Conservation (phyloP, 2,113 vertebrate species). For the Sylvilagus bachmani region DNA sequence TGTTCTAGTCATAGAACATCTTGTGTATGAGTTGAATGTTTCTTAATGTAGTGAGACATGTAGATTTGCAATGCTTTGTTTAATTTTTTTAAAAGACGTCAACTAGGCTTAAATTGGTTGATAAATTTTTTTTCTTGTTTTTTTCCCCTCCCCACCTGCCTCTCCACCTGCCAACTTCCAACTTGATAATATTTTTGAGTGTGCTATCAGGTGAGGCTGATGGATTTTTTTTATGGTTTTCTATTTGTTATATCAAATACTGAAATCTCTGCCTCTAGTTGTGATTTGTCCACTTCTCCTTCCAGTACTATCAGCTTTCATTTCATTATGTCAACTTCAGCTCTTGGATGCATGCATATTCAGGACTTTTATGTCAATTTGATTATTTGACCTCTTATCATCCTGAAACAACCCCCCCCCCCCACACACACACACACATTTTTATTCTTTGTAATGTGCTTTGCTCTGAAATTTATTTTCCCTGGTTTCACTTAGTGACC, state of each 20-base stretch:
- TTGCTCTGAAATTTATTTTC: not conserved
- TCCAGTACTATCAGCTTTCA: not conserved
- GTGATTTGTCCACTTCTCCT: not conserved
- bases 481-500: not conserved
- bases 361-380: not conserved
- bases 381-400: not conserved
- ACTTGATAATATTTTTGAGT: not conserved
- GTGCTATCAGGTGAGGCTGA: not conserved
- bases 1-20: not conserved
- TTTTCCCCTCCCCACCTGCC: too few species aligned
- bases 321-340: not conserved
- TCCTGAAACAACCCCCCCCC: not conserved
- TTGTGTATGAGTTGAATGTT: not conserved
- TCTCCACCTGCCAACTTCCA: too few species aligned
- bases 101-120: not conserved
- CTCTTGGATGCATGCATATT: not conserved
- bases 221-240: not conserved
- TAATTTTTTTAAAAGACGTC: too few species aligned
- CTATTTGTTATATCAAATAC: not conserved
- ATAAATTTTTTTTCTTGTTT: not conserved
- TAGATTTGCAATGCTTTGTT: not conserved
- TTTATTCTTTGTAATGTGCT: not conserved
- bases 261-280: not conserved
- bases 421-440: not conserved
- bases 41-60: not conserved